Evolutionary conservation across 2,888 invertebrate genomes (phyloP).

Genomic region (Nephrotoma appendiculata): DNA sequence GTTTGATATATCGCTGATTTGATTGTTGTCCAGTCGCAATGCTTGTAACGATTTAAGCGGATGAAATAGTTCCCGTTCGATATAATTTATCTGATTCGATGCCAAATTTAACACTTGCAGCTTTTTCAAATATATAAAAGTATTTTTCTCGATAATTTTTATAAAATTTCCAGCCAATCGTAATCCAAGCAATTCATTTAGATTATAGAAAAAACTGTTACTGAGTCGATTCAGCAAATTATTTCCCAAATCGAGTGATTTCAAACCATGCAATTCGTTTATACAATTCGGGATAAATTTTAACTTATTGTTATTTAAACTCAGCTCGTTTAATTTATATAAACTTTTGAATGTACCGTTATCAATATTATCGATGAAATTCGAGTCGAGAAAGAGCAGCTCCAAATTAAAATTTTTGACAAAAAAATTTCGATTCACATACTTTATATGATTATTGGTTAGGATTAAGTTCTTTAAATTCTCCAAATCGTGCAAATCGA

Average conservation of each 20-base stretch:
- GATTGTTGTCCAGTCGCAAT: conserved; percentile 62
- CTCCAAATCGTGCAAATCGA: conserved; percentile 56
- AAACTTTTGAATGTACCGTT: conserved; percentile 59
- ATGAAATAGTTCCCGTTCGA: conserved; percentile 63
- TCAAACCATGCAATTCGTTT: conserved; percentile 50
- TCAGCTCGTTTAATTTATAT: conserved; percentile 61
- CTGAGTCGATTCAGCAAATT: conserved; percentile 59
- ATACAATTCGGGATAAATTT: conserved; percentile 55
- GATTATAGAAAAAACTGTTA: conserved; percentile 55
- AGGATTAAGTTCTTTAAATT: conserved; percentile 62
- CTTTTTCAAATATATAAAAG: conserved; percentile 53
- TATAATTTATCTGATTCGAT: conserved; percentile 59
- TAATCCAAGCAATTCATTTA: conserved; percentile 59
- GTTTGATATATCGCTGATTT: conserved; percentile 60
- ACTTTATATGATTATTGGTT: conserved; percentile 52
- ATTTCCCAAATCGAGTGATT: conserved; percentile 66
- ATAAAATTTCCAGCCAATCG: conserved; percentile 67
- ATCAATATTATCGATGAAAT: conserved; percentile 53
- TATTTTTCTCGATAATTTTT: conserved; percentile 57
- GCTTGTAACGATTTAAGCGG: conserved; percentile 57
- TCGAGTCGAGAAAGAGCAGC: conserved; percentile 58
- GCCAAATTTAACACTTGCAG: conserved; percentile 67
- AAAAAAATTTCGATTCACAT: conserved; percentile 54
- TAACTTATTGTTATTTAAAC: conserved; percentile 57
- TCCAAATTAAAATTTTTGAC: conserved; percentile 57